Evolutionary conservation across 2,888 invertebrate species (phyloP).

Genomic region (Protodeltote pygarga): DNA sequence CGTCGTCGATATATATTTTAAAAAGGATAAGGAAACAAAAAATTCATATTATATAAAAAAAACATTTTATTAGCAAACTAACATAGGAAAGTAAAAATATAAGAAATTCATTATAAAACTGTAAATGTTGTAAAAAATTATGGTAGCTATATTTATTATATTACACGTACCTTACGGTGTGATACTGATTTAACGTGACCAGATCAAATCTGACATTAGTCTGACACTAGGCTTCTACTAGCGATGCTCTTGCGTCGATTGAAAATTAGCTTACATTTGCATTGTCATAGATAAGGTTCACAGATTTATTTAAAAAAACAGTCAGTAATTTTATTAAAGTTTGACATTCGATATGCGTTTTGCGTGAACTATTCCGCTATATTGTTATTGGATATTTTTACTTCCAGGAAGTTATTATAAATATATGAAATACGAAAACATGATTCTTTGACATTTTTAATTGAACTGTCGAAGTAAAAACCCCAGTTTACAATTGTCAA

Average conservation of each 20-base stretch:
- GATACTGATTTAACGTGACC: slow-evolving; percentile 66
- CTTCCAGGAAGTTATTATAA: slow-evolving; percentile 6
- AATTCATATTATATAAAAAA: slow-evolving; percentile 68
- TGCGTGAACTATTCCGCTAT: no score
- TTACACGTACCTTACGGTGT: slow-evolving; percentile 66
- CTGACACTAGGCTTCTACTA: slow-evolving; percentile 31
- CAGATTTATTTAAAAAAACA: no score
- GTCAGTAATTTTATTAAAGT: background rate
- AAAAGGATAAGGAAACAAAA: slow-evolving; percentile 39
- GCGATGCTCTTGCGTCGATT: slow-evolving; percentile 22
- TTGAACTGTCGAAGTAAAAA: slow-evolving; percentile 15
- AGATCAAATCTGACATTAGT: slow-evolving; percentile 59
- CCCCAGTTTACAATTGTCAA: slow-evolving; percentile 12
- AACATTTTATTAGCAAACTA: slow-evolving; percentile 87
- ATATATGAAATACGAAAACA: slow-evolving; percentile 3
- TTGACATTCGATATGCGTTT: background rate
- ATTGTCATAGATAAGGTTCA: no score
- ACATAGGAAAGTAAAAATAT: slow-evolving; percentile 87
- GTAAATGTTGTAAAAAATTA: slow-evolving; percentile 80
- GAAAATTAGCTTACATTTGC: background rate
- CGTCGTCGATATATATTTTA: background rate
- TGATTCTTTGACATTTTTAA: slow-evolving; percentile 5
- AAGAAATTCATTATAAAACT: slow-evolving; percentile 84
- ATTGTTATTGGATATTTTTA: background rate
- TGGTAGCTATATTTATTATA: slow-evolving; percentile 75